phyloP scores from a whole-genome alignment of 92 coral and sea anemone species.

The Scolanthus callimorphus region DNA sequence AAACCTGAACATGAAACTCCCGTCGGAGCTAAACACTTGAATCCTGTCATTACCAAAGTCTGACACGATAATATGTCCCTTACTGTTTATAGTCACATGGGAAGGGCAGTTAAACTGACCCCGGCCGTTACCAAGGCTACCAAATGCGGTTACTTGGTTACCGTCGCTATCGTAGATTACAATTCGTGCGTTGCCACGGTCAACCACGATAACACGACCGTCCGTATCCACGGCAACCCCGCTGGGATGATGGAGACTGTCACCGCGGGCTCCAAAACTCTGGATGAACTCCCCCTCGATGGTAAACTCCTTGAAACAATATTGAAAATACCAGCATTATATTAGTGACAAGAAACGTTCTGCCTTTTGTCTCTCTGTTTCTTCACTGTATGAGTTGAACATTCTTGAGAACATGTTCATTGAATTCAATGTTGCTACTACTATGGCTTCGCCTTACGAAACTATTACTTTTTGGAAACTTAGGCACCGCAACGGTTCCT shows the following conservation, averaged over 20 bases:
- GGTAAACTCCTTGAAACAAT: conserved; percentile 64
- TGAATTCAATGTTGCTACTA: no score
- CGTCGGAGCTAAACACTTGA: conserved; percentile 80
- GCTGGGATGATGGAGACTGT: conserved; percentile 70
- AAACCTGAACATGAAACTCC: conserved; percentile 77
- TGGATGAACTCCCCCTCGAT: conserved; percentile 62
- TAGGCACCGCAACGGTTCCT: no score
- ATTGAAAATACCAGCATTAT: no score
- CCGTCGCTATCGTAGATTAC: conserved; percentile 67
- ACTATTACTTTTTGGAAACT: no score
- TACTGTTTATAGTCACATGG: conserved; percentile 69
- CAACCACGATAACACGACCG: conserved; percentile 67
- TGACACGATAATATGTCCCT: conserved; percentile 81
- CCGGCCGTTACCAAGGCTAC: conserved; percentile 86
- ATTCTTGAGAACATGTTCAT: no score
- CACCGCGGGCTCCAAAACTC: conserved; percentile 44
- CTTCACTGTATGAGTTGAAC: no score
- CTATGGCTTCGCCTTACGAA: no score
- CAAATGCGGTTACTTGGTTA: conserved; percentile 63
- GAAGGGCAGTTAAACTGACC: conserved; percentile 89
- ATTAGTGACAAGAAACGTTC: no score
- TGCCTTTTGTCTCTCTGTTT: no score
- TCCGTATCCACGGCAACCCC: conserved; percentile 81
- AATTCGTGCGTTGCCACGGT: conserved; percentile 89
- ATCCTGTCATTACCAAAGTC: conserved; percentile 98